These are phyloP conservation scores for Brachyhypopomus occidentalis DNA, from an alignment of 2,113 vertebrate genomes.

Conservation along the genomic window DNA sequence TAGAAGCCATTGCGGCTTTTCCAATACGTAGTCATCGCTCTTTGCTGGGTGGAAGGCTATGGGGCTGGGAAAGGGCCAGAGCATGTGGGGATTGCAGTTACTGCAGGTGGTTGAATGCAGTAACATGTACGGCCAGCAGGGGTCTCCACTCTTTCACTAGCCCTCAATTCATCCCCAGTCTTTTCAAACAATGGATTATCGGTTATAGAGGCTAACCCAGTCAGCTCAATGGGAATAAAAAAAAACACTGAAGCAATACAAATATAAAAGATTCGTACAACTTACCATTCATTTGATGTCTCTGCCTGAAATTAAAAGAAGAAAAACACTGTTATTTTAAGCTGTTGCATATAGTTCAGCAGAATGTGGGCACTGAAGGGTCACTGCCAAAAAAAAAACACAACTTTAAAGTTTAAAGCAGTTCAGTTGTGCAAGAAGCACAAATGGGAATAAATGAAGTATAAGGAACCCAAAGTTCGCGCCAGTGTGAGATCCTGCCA, in stretches of 20 bases:
- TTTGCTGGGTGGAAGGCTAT: neutral
- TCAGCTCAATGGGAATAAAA: neutral
- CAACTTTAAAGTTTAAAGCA: neutral
- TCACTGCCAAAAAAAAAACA: neutral
- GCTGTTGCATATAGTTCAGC: no score
- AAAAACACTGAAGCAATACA: neutral
- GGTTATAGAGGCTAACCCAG: neutral
- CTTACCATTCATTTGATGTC: conserved; percentile 59
- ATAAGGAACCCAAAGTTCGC: neutral
- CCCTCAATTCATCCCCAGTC: neutral
- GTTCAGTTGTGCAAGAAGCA: neutral
- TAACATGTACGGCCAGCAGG: neutral
- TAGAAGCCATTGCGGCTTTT: conserved; percentile 13
- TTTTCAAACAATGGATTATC: neutral
- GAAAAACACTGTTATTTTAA: conserved; percentile 10
- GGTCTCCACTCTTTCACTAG: neutral
- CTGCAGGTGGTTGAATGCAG: neutral
- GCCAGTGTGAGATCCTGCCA: no score
- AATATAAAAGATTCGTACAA: conserved; percentile 18
- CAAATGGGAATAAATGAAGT: neutral
- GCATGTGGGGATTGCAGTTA: neutral
- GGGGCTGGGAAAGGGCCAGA: neutral
- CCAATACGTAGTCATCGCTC: conserved; percentile 18
- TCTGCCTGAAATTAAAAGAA: conserved; percentile 60
- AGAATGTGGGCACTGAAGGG: no score